A percentile compares a stretch with the other conserved stretches of the same genome.
Evolutionary conservation across 1,140 invertebrate species (phyloP).

Genomic region (Micrasema longulum): DNA sequence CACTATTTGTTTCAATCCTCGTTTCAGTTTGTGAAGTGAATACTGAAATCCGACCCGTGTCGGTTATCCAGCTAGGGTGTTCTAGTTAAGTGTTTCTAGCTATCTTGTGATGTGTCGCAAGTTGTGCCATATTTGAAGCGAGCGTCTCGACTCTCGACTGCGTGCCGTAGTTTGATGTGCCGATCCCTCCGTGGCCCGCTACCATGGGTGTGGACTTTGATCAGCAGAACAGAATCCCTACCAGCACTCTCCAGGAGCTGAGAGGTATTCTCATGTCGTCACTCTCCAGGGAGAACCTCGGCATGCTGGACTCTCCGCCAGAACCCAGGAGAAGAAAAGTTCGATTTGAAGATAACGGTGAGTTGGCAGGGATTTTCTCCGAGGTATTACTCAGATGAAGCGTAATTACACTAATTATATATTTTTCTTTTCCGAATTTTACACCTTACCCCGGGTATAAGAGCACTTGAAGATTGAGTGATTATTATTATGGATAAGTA

Average conservation of each 20-base stretch:
- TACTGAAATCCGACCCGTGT: background rate
- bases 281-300: constrained; percentile 71
- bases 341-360: constrained; percentile 56
- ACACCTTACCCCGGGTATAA: too few relatives aligned
- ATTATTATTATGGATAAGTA: too few relatives aligned
- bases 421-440: too few relatives aligned
- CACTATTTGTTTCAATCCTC: background rate
- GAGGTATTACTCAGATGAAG: too few relatives aligned
- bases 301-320: constrained; percentile 62
- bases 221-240: constrained; percentile 67
- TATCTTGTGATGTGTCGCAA: background rate
- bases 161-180: constrained; percentile 26
- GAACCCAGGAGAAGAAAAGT: constrained; percentile 58
- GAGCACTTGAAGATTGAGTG: too few relatives aligned
- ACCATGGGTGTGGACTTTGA: constrained; percentile 60
- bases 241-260: constrained; percentile 69
- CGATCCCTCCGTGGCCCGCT: constrained; percentile 19
- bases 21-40: background rate
- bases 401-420: too few relatives aligned
- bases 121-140: background rate
- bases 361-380: too few relatives aligned
- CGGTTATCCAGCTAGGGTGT: background rate
- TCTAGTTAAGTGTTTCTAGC: background rate
- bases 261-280: constrained; percentile 73
- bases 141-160: background rate